Evolutionary conservation across 2,797 vertebrate species (phyloP), one percentile per base, ranked within the genome.

Genomic region (Esox lucius): DNA sequence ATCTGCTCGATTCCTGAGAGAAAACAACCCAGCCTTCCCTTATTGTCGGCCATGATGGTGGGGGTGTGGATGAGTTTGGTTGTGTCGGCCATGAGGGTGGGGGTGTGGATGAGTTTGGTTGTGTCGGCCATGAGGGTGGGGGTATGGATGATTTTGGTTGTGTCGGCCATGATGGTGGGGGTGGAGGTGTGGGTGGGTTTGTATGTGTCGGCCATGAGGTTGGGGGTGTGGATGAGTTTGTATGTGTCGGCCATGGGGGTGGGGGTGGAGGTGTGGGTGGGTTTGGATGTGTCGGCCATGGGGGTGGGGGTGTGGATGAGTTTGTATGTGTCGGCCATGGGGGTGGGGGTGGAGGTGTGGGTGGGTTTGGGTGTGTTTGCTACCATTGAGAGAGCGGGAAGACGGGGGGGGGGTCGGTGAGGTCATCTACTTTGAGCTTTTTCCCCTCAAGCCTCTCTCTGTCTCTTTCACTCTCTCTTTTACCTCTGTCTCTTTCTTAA

Each of bases 381-480:
- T 83, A n/a, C 3, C 17, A 17, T 56, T 19, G 53, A n/a, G n/a
- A 6, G 3, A 1, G 16, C 87, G 89, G 85, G 87, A 90, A 85
- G 87, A 86, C 85, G 76, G 79, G 86, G 90, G 85, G 87, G 83
- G 87, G 91, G 90, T 93, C 93, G 93, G 90, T 93, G 89, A 92
- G 91, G 91, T 90, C 93, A 92, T 93, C 90, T 92, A 92, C 93
- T 93, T 93, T 93, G 88, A 91, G 87, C 84, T 88, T 77, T 90
- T 85, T 86, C 51, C 67, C 71, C 79, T 28, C 85, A 82, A 89
- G 86, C 80, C 82, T 75, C 78, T 75, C 78, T 85, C 83, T 84
- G 74, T 73, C 83, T 42, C n/a, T 74, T 84, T 79, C 81, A 6
- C 84, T 72, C 69, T 81, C 80, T 91, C 89, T 81, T 7, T 42